Evolutionary conservation across 2,797 vertebrate species (phyloP).

Genomic region (Premnoplex brunnescens): DNA sequence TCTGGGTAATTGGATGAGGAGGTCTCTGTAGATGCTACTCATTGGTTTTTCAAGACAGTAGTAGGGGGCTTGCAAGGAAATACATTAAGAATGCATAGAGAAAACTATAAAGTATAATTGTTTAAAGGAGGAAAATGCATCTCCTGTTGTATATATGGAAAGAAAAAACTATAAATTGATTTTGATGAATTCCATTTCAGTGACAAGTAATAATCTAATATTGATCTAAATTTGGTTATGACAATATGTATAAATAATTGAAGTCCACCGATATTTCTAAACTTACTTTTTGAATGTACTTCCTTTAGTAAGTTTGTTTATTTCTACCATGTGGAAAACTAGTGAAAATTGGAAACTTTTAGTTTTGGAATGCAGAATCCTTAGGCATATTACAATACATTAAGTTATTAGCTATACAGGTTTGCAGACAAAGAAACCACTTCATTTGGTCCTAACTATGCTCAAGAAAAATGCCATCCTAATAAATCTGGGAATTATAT

Average conservation of each 20-base stretch:
- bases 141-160: neutral
- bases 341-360: neutral
- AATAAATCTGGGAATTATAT: neutral
- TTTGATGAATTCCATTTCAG: neutral
- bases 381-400: neutral
- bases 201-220: neutral
- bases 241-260: neutral
- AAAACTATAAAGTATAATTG: neutral
- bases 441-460: conserved; percentile 15
- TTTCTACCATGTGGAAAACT: neutral
- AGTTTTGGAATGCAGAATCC: neutral
- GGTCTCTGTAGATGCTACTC: neutral
- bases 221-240: neutral
- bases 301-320: neutral
- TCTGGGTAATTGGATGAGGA: neutral
- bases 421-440: neutral
- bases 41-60: neutral
- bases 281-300: neutral
- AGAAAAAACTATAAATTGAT: neutral
- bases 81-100: neutral
- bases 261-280: neutral
- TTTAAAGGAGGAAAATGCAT: neutral
- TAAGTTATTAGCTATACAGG: neutral
- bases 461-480: conserved; percentile 13
- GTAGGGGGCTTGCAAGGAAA: neutral